These are phyloP conservation scores for Euleptes europaea DNA, from an alignment of 2,113 vertebrate genomes.

Conservation along the genomic window DNA sequence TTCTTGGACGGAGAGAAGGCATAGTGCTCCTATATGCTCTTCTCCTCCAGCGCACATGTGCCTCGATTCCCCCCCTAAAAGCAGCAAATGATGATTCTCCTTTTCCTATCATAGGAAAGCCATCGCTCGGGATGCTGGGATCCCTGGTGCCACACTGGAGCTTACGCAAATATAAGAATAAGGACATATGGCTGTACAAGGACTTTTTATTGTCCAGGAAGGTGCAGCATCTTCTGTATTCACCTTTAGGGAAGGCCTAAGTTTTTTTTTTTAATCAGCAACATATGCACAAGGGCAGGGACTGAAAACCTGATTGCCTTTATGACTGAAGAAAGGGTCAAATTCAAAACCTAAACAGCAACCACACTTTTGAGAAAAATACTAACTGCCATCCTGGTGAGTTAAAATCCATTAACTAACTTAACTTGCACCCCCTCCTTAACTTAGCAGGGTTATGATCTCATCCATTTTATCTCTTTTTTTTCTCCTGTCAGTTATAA, in stretches of 20 bases:
- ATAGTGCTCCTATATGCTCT: background rate
- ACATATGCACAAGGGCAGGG: background rate
- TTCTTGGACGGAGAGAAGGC: background rate
- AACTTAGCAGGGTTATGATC: background rate
- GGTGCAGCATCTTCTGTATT: background rate
- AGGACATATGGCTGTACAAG: background rate
- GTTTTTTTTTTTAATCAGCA: background rate
- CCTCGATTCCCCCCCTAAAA: background rate
- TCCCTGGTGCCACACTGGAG: no score
- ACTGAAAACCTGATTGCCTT: background rate
- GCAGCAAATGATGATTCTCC: background rate
- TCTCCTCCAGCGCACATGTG: background rate
- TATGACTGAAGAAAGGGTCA: background rate
- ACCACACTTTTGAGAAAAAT: background rate
- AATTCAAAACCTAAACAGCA: background rate
- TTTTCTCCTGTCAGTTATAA: background rate
- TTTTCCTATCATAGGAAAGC: background rate
- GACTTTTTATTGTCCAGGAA: no score
- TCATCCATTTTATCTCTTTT: background rate
- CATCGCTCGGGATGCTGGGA: no score
- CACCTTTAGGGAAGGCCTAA: background rate
- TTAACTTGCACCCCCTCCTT: background rate
- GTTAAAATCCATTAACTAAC: no score
- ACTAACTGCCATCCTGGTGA: background rate
- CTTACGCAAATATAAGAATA: background rate